Base-by-base conservation (phyloP, 2,113 vertebrate genomes). In the Anseranas semipalmata region DNA sequence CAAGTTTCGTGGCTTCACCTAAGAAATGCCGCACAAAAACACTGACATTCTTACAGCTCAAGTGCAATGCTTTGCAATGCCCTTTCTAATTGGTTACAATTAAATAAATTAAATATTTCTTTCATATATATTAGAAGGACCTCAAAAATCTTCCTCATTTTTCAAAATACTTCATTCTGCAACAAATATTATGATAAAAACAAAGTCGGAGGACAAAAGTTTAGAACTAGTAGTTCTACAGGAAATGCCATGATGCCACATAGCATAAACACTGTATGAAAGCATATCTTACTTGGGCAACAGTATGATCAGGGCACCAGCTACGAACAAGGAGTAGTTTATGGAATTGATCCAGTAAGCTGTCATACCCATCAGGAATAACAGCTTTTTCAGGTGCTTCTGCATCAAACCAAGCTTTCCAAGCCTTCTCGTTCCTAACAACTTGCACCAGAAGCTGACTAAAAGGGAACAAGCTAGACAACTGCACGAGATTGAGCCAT, bases 401-500 rank as follows among this genome's bases (percentile, higher is more conserved):
- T 72, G 97, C 95, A 95, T 99, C 98, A 41, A 99, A 99, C 98
- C 98, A 99, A 33, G 90, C 70, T 89, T 96, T 98, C 98, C 98
- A 99, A 74, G 97, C 84, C 2, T 98, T 98, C 73, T 99, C 98
- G 71, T 98, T 98, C 85, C 95, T 98, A 79, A 87, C 93, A 77
- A 99, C 97, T 96, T 99, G 98, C 14, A 59, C 63, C 68, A 98
- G 96, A 62, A 99, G 97, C n/a, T 98, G 96, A 45, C 89, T 92
- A 95, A 99, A 99, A 35, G 96, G 98, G 25, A 94, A 60, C 83
- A 98, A 92, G 28, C 78, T 91, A n/a, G 98, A 98, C 53, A 99
- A 96, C 93, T 98, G 98, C 45, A 99, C 98, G 89, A 99, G 97
- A 91, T 98, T 99, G 67, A 99, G 98, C 98, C 98, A 99, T 1